These are phyloP conservation scores for Pyrrhosoma nymphula DNA, from an alignment of 2,888 invertebrate genomes.

Conservation along the genomic window DNA sequence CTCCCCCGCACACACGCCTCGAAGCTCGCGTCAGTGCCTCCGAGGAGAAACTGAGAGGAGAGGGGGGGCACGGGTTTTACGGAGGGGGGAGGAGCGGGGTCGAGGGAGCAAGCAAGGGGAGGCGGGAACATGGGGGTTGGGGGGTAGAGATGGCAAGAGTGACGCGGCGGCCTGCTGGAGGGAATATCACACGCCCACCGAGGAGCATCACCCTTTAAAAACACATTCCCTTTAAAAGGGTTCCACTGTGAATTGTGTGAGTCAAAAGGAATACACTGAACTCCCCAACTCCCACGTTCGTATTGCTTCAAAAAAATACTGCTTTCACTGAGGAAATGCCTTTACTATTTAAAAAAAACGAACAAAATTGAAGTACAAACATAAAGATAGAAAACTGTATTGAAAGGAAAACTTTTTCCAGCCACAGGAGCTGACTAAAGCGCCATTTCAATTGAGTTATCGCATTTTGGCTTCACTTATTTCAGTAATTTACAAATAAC, in stretches of 20 bases:
- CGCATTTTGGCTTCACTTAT: too few species aligned
- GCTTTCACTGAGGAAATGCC: too few species aligned
- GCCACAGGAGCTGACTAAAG: too few species aligned
- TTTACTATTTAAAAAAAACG: too few species aligned
- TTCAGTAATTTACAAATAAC: too few species aligned
- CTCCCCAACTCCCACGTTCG: neutral
- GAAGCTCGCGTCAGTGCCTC: constrained; percentile 38
- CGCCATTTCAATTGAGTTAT: too few species aligned
- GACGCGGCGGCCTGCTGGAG: neutral
- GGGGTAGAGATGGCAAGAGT: neutral
- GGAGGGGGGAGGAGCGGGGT: neutral
- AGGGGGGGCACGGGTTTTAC: neutral
- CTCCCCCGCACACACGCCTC: neutral
- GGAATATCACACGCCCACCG: neutral
- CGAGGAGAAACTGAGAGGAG: neutral
- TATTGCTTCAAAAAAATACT: too few species aligned
- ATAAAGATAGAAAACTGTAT: too few species aligned
- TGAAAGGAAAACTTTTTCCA: too few species aligned
- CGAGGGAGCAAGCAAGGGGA: neutral
- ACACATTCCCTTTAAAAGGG: constrained; percentile 45
- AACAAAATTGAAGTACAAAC: too few species aligned
- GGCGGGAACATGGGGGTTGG: neutral
- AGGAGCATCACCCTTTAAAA: constrained; percentile 30
- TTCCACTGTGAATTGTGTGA: too few species aligned
- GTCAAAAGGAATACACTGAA: too few species aligned